phyloP scores from a whole-genome alignment of 23 tunicate genomes.

The Diplosoma virens region DNA sequence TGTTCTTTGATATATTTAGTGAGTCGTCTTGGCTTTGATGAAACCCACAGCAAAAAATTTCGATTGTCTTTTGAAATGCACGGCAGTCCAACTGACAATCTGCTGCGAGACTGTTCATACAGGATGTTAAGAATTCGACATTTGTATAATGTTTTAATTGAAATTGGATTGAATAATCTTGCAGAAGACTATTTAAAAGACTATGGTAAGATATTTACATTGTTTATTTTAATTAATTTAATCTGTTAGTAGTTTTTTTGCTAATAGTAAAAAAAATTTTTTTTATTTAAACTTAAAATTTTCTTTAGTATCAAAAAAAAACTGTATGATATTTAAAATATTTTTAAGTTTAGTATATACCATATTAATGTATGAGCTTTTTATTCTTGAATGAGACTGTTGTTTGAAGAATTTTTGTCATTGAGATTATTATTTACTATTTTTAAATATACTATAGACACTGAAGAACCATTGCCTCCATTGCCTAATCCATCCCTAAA shows the following conservation, averaged over 20 bases:
- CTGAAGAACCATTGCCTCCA: slow-evolving; percentile 43
- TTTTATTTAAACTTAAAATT: too few species aligned
- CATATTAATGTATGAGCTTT: too few species aligned
- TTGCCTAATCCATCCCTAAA: not conserved
- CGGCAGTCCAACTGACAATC: slow-evolving; percentile 88
- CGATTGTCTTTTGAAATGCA: slow-evolving; percentile 80
- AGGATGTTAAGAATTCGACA: slow-evolving; percentile 61
- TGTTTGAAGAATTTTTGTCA: not conserved
- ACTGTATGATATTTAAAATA: too few species aligned
- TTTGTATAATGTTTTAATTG: slow-evolving; percentile 57
- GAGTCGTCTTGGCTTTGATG: slow-evolving; percentile 76
- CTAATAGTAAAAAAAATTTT: too few species aligned
- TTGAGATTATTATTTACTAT: not conserved
- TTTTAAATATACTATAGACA: slow-evolving; percentile 9
- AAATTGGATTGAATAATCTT: slow-evolving; percentile 68
- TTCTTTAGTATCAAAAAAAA: too few species aligned
- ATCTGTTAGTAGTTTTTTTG: not conserved
- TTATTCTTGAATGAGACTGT: too few species aligned
- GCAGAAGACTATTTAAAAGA: slow-evolving; percentile 57
- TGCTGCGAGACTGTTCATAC: slow-evolving; percentile 79
- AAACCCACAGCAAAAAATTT: slow-evolving; percentile 84
- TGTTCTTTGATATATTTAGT: slow-evolving; percentile 29
- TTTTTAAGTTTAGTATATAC: too few species aligned
- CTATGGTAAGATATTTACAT: slow-evolving; percentile 34
- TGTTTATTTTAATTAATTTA: not conserved